Percentiles rank a stretch among this genome's conserved stretches.
Evolutionary conservation across 2,797 vertebrate species (phyloP).

Genomic region (Siniperca obscura): DNA sequence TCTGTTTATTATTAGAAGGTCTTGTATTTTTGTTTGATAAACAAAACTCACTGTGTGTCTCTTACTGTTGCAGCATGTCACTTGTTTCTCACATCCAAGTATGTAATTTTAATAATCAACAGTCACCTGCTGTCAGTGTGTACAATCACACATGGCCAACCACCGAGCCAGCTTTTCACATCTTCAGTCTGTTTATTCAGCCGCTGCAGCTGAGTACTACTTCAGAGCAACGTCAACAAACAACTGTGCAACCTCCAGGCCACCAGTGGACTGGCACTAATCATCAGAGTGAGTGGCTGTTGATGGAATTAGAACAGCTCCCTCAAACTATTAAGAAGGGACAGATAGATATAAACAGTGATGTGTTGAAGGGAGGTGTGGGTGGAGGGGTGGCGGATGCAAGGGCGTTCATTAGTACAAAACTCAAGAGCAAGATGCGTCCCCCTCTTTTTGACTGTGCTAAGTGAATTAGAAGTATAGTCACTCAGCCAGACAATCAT

Average conservation of each 20-base stretch:
- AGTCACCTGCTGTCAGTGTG: conserved; percentile 74
- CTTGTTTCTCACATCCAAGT: conserved; percentile 57
- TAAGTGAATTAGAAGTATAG: conserved; percentile 69
- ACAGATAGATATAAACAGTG: conserved; percentile 70
- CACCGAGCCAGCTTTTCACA: conserved; percentile 48
- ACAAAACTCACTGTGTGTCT: conserved; percentile 51
- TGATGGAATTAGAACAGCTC: conserved; percentile 80
- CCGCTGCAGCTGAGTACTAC: conserved; percentile 63
- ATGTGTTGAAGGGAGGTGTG: conserved; percentile 71
- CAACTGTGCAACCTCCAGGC: conserved; percentile 69
- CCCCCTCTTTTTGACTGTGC: conserved; percentile 55
- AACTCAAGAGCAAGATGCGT: conserved; percentile 64
- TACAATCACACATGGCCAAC: conserved; percentile 54
- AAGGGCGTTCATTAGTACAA: conserved; percentile 74
- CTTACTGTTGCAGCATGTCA: conserved; percentile 42
- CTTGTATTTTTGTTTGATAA: conserved; percentile 63
- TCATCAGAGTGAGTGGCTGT: conserved; percentile 77
- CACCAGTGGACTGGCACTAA: conserved; percentile 78
- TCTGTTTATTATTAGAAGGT: conserved; percentile 69
- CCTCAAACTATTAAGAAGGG: conserved; percentile 74
- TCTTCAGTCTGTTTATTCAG: conserved; percentile 53
- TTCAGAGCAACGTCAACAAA: conserved; percentile 66
- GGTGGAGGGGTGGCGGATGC: conserved; percentile 55
- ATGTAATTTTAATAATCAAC: conserved; percentile 75
- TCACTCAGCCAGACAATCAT: conserved; percentile 70